These are phyloP conservation scores for Dryobotodes eremita DNA, from an alignment of 2,888 invertebrate species.

Conservation along the genomic window DNA sequence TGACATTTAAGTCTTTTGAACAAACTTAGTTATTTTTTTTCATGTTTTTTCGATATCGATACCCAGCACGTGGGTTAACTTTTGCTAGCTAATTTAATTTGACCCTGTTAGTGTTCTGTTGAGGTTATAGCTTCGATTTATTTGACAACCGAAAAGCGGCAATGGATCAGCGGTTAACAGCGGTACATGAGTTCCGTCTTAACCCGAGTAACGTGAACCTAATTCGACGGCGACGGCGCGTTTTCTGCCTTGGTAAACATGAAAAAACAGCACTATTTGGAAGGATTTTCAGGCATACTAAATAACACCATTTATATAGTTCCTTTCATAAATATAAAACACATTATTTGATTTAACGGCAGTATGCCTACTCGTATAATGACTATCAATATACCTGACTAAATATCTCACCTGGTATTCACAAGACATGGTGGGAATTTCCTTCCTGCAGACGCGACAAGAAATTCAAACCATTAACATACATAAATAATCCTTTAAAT, in stretches of 20 bases:
- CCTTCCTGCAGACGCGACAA: conserved; percentile 3
- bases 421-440: neutral
- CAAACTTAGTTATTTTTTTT: too few species aligned
- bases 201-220: too few species aligned
- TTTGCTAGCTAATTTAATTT: neutral
- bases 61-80: neutral
- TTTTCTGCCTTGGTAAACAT: neutral
- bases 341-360: neutral
- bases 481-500: conserved; percentile 18
- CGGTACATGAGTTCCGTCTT: neutral
- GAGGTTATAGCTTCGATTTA: neutral
- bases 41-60: neutral
- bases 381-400: neutral
- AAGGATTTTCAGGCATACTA: neutral
- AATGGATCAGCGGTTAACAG: neutral
- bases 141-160: too few species aligned
- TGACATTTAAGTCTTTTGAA: too few species aligned
- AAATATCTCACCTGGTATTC: neutral
- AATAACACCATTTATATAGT: neutral
- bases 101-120: neutral
- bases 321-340: neutral
- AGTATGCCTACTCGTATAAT: neutral
- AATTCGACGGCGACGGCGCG: neutral
- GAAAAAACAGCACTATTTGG: neutral
- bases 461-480: conserved; percentile 10